A percentile compares a stretch with the other conserved stretches of the same genome.
These are phyloP conservation scores for Phrynocephalus guinanensis DNA, from an alignment of 2,797 vertebrate species.

Conservation along the genomic window DNA sequence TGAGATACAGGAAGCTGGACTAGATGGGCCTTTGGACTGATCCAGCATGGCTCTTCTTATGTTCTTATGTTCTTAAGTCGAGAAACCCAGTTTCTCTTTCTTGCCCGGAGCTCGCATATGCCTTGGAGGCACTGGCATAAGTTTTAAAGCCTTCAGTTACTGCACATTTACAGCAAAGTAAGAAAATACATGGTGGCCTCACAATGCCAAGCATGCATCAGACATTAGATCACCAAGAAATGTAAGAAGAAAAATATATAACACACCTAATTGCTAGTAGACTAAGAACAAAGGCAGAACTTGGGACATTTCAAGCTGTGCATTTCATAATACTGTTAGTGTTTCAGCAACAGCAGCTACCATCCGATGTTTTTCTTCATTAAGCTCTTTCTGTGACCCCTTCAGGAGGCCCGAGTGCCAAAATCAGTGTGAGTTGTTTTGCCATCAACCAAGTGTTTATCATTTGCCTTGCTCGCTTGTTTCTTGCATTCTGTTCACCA, in stretches of 20 bases:
- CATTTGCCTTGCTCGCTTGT: slow-evolving; percentile 51
- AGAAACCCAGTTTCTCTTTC: no score
- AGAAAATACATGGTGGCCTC: no score
- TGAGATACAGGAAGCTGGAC: no score
- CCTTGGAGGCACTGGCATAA: background rate
- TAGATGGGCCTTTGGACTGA: no score
- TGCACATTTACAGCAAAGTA: background rate
- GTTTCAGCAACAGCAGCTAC: slow-evolving; percentile 51
- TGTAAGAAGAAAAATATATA: background rate
- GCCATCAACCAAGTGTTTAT: slow-evolving; percentile 57
- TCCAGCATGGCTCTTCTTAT: no score
- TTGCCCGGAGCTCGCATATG: no score
- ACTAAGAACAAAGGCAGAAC: slow-evolving; percentile 11
- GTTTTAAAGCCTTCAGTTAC: background rate
- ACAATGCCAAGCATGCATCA: background rate
- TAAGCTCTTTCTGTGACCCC: slow-evolving; percentile 16
- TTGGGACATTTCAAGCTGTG: slow-evolving; percentile 21
- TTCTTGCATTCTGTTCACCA: slow-evolving; percentile 49
- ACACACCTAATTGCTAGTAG: background rate
- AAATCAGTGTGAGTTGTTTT: slow-evolving; percentile 48
- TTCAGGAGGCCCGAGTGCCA: slow-evolving; percentile 13
- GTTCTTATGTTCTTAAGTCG: no score
- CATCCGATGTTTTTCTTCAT: slow-evolving; percentile 48
- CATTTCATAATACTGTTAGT: slow-evolving; percentile 45
- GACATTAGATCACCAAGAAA: background rate